phyloP scores from a whole-genome alignment of 2,797 vertebrate genomes.

The Esox lucius region DNA sequence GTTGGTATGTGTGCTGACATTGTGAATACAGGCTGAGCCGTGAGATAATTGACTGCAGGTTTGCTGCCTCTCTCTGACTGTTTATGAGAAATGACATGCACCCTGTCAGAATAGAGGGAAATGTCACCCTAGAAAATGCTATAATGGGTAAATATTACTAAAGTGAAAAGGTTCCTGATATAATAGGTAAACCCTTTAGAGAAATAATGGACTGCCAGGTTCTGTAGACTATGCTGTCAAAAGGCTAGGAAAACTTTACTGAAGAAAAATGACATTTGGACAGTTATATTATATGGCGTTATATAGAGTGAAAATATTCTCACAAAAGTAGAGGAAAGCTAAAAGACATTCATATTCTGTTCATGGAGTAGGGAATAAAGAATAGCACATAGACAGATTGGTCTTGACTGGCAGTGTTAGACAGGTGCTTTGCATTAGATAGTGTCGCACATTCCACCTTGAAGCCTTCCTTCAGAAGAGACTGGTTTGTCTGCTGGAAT shows the following conservation, averaged over 20 bases:
- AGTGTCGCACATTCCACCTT: slow-evolving; percentile 39
- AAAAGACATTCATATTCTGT: not conserved
- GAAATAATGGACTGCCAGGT: slow-evolving; percentile 45
- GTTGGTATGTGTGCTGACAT: slow-evolving; percentile 12
- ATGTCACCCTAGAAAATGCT: slow-evolving; percentile 27
- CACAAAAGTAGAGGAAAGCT: not conserved
- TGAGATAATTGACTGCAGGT: slow-evolving; percentile 39
- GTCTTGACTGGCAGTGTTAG: slow-evolving; percentile 53
- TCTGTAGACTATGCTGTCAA: slow-evolving; percentile 26
- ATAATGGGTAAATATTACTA: not conserved
- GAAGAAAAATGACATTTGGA: not conserved
- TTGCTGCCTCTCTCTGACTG: slow-evolving; percentile 31
- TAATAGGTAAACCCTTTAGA: slow-evolving; percentile 49
- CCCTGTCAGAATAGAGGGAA: slow-evolving; percentile 14
- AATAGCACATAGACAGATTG: slow-evolving; percentile 40
- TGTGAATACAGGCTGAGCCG: slow-evolving; percentile 38
- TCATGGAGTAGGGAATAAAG: slow-evolving; percentile 38
- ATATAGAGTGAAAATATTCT: not conserved
- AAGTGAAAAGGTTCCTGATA: slow-evolving; percentile 6
- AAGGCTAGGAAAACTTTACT: not conserved
- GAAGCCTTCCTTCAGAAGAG: slow-evolving; percentile 15
- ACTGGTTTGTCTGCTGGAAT: slow-evolving; percentile 4
- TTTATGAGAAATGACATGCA: slow-evolving; percentile 32
- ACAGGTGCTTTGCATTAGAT: slow-evolving; percentile 67
- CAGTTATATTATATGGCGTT: not conserved